Evolutionary conservation across 2,113 vertebrate species (phyloP).

Genomic region (Trogon surrucura): DNA sequence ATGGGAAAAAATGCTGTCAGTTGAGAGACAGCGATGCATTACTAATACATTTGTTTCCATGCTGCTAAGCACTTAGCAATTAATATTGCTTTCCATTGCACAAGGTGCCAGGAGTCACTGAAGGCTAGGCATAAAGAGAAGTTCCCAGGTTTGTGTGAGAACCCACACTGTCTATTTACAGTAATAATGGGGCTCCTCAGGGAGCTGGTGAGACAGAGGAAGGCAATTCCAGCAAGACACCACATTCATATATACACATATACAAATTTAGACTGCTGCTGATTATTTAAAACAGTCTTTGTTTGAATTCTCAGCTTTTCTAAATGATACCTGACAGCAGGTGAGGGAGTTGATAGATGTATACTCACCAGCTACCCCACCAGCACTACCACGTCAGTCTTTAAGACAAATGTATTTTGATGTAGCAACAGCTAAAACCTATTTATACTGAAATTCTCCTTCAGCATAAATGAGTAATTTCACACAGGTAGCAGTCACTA

Average conservation of each 20-base stretch:
- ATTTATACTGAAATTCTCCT: neutral
- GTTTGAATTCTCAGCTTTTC: neutral
- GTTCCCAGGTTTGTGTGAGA: neutral
- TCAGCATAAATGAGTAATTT: neutral
- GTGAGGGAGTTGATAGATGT: neutral
- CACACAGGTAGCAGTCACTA: neutral
- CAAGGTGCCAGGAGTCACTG: neutral
- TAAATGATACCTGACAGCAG: neutral
- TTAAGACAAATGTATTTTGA: neutral
- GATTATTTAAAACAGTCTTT: neutral
- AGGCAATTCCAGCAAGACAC: neutral
- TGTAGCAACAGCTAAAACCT: neutral
- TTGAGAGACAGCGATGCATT: neutral
- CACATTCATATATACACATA: neutral
- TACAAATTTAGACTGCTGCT: neutral
- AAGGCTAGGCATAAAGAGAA: neutral
- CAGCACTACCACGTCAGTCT: fast-evolving
- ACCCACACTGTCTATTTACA: neutral
- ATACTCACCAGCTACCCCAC: neutral
- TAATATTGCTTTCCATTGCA: neutral
- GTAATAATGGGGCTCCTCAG: neutral
- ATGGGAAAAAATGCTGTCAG: neutral
- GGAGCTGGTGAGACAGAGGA: neutral
- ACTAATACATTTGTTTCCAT: neutral
- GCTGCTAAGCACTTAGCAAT: neutral